phyloP scores from a whole-genome alignment of 2,888 invertebrate genomes.

The Petrolisthes manimaculis region DNA sequence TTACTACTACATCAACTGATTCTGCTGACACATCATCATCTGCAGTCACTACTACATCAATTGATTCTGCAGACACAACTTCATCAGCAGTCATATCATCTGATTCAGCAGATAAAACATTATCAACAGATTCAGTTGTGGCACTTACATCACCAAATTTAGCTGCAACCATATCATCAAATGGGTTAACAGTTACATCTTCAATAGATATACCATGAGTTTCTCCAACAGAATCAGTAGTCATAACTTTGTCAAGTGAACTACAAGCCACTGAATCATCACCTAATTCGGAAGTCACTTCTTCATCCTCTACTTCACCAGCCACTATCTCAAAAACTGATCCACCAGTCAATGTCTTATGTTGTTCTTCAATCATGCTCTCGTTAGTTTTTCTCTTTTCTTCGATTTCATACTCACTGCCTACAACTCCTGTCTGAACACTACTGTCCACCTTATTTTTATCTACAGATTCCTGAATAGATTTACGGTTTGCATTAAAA shows the following conservation, averaged over 20 bases:
- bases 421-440: too few species aligned
- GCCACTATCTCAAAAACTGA: neutral
- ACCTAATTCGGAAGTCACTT: neutral
- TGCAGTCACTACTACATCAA: neutral
- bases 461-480: too few species aligned
- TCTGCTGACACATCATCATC: neutral
- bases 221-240: neutral
- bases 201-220: neutral
- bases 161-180: neutral
- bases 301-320: neutral
- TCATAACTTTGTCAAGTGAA: neutral
- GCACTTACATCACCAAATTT: neutral
- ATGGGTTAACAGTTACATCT: neutral
- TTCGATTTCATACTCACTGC: too few species aligned
- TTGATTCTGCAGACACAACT: constrained; percentile 10
- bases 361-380: too few species aligned
- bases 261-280: neutral
- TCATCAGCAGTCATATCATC: neutral
- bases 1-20: neutral
- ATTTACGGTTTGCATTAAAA: too few species aligned
- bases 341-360: too few species aligned
- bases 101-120: neutral
- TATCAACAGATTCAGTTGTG: neutral
- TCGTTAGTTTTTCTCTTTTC: too few species aligned
- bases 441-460: too few species aligned